Percentiles rank a stretch among this genome's conserved stretches.
These are phyloP conservation scores for Fopius arisanus DNA, from an alignment of 1,140 invertebrate species.

Conservation along the genomic window DNA sequence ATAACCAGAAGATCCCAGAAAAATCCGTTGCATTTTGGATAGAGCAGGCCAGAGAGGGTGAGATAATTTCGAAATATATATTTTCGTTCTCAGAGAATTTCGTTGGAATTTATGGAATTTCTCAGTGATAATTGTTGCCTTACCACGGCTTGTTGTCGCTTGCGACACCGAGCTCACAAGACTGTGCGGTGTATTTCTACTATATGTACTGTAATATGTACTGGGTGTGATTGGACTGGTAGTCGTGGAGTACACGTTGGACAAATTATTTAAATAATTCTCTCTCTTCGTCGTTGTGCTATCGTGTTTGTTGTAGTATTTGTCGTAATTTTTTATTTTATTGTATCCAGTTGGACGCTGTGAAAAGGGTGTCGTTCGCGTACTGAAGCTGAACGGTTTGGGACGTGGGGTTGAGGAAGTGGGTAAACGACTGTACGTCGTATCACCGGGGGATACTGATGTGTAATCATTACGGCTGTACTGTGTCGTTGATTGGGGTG, in stretches of 20 bases:
- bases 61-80: slow-evolving; percentile 29
- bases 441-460: slow-evolving; percentile 17
- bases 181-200: slow-evolving; percentile 57
- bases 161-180: slow-evolving; percentile 51
- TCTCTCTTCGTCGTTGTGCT: slow-evolving; percentile 46
- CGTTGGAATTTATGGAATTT: background rate
- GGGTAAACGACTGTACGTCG: slow-evolving; percentile 26
- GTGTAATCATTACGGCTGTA: slow-evolving; percentile 39
- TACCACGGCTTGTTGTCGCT: slow-evolving; percentile 56
- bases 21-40: background rate
- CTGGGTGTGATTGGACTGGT: slow-evolving; percentile 38
- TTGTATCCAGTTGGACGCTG: slow-evolving; percentile 28
- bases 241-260: slow-evolving; percentile 34
- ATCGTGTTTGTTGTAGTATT: slow-evolving; percentile 26
- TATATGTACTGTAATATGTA: slow-evolving; percentile 52
- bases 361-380: slow-evolving; percentile 33
- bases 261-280: slow-evolving; percentile 46
- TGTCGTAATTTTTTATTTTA: slow-evolving; percentile 36
- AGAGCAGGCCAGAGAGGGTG: slow-evolving; percentile 28
- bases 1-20: background rate
- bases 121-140: slow-evolving; percentile 44
- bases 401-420: slow-evolving; percentile 30
- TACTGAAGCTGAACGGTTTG: slow-evolving; percentile 45
- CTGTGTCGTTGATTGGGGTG: slow-evolving; percentile 46
- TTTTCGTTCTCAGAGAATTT: slow-evolving; percentile 37